Base-by-base conservation (phyloP, 2,113 vertebrate genomes). In the Oreocharis arfaki region DNA sequence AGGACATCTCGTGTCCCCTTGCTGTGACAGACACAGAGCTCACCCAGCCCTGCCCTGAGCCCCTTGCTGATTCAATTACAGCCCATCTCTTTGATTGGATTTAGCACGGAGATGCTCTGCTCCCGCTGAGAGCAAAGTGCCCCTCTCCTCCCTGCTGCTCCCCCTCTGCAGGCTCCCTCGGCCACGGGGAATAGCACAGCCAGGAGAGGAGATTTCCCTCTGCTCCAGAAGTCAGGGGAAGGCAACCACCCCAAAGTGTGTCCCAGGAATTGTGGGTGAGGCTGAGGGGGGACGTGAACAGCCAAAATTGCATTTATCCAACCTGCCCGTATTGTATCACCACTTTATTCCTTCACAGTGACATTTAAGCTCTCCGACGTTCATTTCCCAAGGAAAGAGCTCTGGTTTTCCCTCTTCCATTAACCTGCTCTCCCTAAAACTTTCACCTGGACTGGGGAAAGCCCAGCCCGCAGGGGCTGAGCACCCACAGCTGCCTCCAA, bases 31-130 rank as follows among this genome's bases (percentile, higher is more conserved):
- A 71, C 70, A 33, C 33, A 20, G 53, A 57, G 42, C 41, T 69
- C 59, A 50, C 77, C 74, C 52, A 10, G 60, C 33, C 82, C 86
- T 57, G 77, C 83, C 61, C 80, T 12, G 55, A 87, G 60, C 70
- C 57, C 90, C 81, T 68, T 1, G 1, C 55, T 95, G 93, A 97
- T 97, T 94, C 60, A 56, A 95, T 97, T 94, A 90, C 27, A 74
- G 59, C 22, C 73, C 86, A 87, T 93, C 80, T 75, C 91, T 84
- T 67, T 89, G 87, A 95, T 87, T 96, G 68, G 46, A 91, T 93
- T 90, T 30, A 50, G 79, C 88, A 53, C 57, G 80, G 89, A 0
- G 0, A n/a, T 6, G 80, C 84, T 75, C 89, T 89, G 80, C 56
- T 68, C 10, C 0, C 1, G 5, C n/a, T 16, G 22, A 60, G 3